Evolutionary conservation across 2,113 vertebrate genomes (phyloP).

Genomic region (Heterocephalus glaber): DNA sequence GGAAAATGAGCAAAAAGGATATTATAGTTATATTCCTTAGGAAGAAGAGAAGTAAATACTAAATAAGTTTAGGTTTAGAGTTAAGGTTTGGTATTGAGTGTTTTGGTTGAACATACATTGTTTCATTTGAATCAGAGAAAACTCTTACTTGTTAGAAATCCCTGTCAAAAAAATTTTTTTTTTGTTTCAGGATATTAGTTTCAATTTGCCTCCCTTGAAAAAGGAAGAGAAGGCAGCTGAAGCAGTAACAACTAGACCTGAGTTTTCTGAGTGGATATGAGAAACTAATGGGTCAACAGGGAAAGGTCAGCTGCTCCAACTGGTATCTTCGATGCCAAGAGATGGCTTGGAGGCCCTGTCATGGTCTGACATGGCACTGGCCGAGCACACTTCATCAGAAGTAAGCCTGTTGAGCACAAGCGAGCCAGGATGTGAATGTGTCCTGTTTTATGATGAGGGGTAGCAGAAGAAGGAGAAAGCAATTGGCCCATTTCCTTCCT

Average conservation of each 20-base stretch:
- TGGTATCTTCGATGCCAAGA: not conserved
- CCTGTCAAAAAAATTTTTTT: not conserved
- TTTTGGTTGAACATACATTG: not conserved
- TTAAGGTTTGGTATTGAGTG: not conserved
- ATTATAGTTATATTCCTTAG: not conserved
- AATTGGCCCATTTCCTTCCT: not conserved
- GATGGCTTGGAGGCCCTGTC: rapidly evolving
- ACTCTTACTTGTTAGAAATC: slow-evolving; percentile 6
- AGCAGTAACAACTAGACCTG: not conserved
- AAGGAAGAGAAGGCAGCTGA: not conserved
- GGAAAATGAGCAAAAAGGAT: not conserved
- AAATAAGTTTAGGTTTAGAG: not conserved
- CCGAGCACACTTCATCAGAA: not conserved
- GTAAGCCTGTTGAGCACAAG: not conserved
- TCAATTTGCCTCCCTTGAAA: not conserved
- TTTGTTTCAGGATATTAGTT: not conserved
- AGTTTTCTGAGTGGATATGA: not conserved
- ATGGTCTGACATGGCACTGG: not conserved
- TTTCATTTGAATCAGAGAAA: slow-evolving; percentile 25
- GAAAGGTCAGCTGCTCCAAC: not conserved
- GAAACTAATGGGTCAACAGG: not conserved
- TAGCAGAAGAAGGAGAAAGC: not conserved
- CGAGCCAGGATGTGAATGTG: not conserved
- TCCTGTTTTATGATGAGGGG: not conserved
- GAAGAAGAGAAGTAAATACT: not conserved